phyloP scores from a whole-genome alignment of 2,888 invertebrate species.

The Ditylenchus weischeri region DNA sequence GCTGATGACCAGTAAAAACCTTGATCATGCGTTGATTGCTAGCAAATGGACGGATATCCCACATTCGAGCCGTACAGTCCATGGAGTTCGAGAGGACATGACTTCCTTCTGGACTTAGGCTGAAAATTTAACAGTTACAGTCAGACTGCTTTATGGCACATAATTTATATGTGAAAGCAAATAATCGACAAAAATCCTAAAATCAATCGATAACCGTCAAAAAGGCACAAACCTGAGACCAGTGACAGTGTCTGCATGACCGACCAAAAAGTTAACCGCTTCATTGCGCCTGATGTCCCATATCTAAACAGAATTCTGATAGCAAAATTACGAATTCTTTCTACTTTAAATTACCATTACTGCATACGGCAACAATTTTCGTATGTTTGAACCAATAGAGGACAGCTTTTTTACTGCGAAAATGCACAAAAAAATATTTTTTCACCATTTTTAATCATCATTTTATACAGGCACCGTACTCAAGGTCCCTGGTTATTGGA shows the following conservation, averaged over 20 bases:
- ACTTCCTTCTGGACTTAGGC: slow-evolving; percentile 69
- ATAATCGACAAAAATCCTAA: no score
- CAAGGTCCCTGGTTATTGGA: no score
- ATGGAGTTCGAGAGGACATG: slow-evolving; percentile 91
- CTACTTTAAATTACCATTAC: no score
- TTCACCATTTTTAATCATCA: no score
- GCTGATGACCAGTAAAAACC: slow-evolving; percentile 83
- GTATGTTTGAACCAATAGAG: no score
- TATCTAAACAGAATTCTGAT: slow-evolving; percentile 62
- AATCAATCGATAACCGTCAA: no score
- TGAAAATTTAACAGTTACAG: background rate
- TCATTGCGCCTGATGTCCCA: slow-evolving; percentile 93
- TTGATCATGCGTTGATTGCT: slow-evolving; percentile 82
- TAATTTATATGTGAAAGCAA: no score
- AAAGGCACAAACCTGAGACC: slow-evolving; percentile 66
- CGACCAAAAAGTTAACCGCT: slow-evolving; percentile 74
- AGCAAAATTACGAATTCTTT: background rate
- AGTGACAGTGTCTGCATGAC: slow-evolving; percentile 93
- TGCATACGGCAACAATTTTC: background rate
- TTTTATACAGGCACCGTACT: no score
- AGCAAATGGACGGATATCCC: slow-evolving; percentile 94
- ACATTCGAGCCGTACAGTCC: slow-evolving; percentile 90
- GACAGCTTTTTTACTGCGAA: no score
- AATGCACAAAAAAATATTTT: no score
- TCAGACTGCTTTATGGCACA: no score